Evolutionary conservation across 2,888 invertebrate genomes (phyloP), one percentile per base, ranked within the genome.

Genomic region (Erebia aethiops): DNA sequence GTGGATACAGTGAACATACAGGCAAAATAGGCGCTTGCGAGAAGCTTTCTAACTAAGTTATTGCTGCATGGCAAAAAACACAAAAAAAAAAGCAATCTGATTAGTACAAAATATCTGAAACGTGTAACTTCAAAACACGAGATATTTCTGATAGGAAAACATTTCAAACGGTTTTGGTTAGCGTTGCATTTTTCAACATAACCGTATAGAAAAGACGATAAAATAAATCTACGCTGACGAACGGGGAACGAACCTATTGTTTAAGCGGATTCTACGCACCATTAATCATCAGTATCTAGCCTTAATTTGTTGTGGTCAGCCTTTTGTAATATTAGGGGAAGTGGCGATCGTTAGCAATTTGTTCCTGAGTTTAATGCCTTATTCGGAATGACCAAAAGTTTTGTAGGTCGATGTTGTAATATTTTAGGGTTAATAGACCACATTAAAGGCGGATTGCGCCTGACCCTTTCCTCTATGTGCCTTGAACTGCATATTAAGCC

Each of bases 231-330:
- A 49, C 35, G 51, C 64, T 49, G 49, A 62, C 64, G 52, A 65
- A 52, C 51, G 18, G 43, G 56, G n/a, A 67, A 67, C 52, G 63
- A 70, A 54, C 46, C 63, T 70, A 56, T 73, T 72, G 66, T 72
- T 69, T 16, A 14, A 49, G 66, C 69, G 70, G 74, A 75, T 71
- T 70, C 61, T 69, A 71, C 69, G 21, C 41, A 71, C 72, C 75
- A 76, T 78, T 76, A 76, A 78, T 78, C 78, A 78, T 74, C 71
- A 67, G 68, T 75, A 77, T 75, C 76, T 77, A 76, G 76, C 75
- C 77, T 71, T 74, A 75, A 78, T 76, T 76, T 75, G 74, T 75
- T 73, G 75, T 62, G 76, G 77, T 73, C 74, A 74, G 74, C 69
- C 76, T 72, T 68, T 72, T 72, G 65, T 70, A 21, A 35, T 64